A percentile compares a stretch with the other conserved stretches of the same genome.
These are phyloP conservation scores for Drosophila gaucha DNA, from an alignment of 2,888 invertebrate genomes.

Conservation along the genomic window DNA sequence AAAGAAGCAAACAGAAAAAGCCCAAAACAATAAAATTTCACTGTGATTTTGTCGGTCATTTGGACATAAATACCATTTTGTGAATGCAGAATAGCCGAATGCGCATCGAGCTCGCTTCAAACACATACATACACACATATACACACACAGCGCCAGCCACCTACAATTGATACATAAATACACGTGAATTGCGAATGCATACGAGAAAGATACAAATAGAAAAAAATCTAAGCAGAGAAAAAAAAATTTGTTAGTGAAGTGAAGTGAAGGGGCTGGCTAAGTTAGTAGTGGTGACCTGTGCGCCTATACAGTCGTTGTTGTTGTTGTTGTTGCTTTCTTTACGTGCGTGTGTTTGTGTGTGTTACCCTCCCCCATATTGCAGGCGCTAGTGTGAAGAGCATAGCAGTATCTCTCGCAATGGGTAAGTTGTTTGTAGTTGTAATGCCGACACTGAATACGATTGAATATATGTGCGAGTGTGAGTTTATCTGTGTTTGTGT, in stretches of 20 bases:
- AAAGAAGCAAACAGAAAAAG: constrained; percentile 35
- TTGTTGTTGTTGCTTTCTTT: constrained; percentile 48
- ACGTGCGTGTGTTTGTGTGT: constrained; percentile 45
- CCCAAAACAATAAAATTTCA: constrained; percentile 33
- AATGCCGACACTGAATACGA: constrained; percentile 54
- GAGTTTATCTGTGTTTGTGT: constrained; percentile 3
- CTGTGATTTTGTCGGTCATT: constrained; percentile 60
- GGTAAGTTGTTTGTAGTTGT: constrained; percentile 70
- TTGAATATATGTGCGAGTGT: constrained; percentile 22
- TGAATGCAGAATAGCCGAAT: constrained; percentile 48
- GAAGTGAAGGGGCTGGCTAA: constrained; percentile 64
- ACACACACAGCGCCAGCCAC: constrained; percentile 34
- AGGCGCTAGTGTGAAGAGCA: constrained; percentile 76
- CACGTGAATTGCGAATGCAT: constrained; percentile 78
- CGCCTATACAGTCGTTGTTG: constrained; percentile 50
- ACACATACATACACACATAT: constrained; percentile 28
- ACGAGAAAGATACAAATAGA: constrained; percentile 72
- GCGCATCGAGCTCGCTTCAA: constrained; percentile 39
- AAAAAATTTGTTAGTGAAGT: constrained; percentile 62
- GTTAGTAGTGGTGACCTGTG: constrained; percentile 77
- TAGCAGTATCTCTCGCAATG: constrained; percentile 76
- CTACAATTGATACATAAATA: constrained; percentile 46
- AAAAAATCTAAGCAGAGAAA: constrained; percentile 68
- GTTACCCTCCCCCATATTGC: constrained; percentile 76
- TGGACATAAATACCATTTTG: constrained; percentile 39